phyloP scores from a whole-genome alignment of 2,888 invertebrate genomes.

The Epistrophe eligans region DNA sequence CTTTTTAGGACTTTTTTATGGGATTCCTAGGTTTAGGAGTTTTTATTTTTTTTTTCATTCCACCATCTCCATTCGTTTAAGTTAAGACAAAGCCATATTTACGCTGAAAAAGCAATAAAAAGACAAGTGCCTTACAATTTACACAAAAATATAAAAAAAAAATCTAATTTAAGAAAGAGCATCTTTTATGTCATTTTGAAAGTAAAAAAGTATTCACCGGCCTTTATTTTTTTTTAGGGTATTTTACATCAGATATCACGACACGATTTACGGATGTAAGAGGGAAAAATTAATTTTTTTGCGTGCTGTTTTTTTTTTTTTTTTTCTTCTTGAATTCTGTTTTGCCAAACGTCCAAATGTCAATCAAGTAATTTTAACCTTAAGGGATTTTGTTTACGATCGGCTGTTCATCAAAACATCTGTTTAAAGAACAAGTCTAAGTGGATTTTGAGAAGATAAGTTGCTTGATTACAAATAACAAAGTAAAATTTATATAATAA shows the following conservation, averaged over 20 bases:
- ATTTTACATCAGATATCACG: conserved; percentile 46
- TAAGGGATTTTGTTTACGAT: conserved; percentile 52
- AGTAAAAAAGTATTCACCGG: neutral
- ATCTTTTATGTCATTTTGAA: conserved; percentile 31
- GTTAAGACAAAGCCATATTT: conserved; percentile 49
- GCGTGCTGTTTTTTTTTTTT: conserved; percentile 15
- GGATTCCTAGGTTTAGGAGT: conserved; percentile 22
- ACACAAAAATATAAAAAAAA: conserved; percentile 48
- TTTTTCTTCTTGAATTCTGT: conserved; percentile 25
- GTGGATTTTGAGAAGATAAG: conserved; percentile 58
- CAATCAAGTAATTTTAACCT: conserved; percentile 62
- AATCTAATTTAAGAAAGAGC: conserved; percentile 20
- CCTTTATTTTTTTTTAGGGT: conserved; percentile 7
- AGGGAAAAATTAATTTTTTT: conserved; percentile 9
- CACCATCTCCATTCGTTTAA: neutral
- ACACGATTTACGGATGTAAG: neutral
- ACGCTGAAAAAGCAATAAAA: conserved; percentile 68
- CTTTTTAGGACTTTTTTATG: conserved; percentile 71
- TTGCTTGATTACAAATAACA: conserved; percentile 45
- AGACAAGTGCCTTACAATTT: conserved; percentile 70
- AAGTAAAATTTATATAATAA: neutral
- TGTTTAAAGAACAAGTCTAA: conserved; percentile 14
- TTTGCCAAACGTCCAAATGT: conserved; percentile 15
- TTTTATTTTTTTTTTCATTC: neutral
- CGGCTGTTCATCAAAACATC: conserved; percentile 50